A percentile compares a stretch with the other conserved stretches of the same genome.
phyloP scores from a whole-genome alignment of 2,797 vertebrate genomes.

The Potorous gilbertii region DNA sequence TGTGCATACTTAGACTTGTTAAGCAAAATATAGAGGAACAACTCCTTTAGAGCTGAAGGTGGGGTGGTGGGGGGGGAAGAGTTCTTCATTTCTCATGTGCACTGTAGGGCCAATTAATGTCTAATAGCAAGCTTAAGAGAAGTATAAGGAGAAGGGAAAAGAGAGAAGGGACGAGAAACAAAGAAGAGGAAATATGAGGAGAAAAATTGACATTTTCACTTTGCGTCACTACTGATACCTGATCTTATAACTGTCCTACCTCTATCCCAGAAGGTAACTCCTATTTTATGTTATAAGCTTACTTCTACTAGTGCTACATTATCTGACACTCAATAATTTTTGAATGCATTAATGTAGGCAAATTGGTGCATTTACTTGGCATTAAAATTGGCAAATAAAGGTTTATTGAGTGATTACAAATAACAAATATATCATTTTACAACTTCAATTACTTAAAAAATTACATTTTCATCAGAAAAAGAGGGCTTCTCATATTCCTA shows the following conservation, averaged over 20 bases:
- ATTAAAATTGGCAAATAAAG: background rate
- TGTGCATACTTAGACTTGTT: background rate
- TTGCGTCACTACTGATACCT: fast-evolving
- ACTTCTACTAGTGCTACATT: background rate
- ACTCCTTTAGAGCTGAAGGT: background rate
- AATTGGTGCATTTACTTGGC: background rate
- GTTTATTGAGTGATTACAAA: background rate
- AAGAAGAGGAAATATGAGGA: background rate
- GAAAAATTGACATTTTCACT: background rate
- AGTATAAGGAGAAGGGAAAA: background rate
- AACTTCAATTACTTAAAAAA: background rate
- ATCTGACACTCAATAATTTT: background rate
- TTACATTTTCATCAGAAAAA: background rate
- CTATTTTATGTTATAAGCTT: background rate
- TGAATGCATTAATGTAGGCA: background rate
- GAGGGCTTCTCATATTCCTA: background rate
- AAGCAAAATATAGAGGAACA: background rate
- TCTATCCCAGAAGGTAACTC: background rate
- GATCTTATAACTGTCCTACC: background rate
- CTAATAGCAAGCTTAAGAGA: background rate
- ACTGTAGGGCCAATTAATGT: background rate
- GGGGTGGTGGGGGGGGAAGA: too few relatives aligned
- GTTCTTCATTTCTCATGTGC: background rate
- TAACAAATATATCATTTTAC: background rate
- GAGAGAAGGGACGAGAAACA: background rate